phyloP scores from a whole-genome alignment of 2,888 invertebrate species.

The Pyrocoelia pectoralis region DNA sequence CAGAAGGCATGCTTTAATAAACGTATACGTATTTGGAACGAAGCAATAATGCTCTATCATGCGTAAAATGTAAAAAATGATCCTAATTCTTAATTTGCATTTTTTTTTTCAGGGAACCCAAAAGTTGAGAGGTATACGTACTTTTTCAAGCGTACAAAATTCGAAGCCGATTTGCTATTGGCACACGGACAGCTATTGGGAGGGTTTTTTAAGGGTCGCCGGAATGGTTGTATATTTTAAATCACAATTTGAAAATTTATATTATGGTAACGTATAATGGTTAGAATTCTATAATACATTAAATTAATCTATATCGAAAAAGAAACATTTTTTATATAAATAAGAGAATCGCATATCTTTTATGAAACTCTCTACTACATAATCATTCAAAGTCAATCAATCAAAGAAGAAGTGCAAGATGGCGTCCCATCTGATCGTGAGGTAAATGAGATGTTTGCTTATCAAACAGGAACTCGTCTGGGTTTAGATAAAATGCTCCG shows the following conservation, averaged over 20 bases:
- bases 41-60: constrained; percentile 35
- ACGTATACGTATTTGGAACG: constrained; percentile 10
- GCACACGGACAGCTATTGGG: constrained; percentile 39
- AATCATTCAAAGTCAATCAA: constrained; percentile 52
- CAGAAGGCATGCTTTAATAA: constrained; percentile 2
- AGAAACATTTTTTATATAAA: constrained; percentile 7
- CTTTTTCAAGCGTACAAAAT: constrained; percentile 45
- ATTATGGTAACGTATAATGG: background rate
- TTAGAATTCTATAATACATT: no score
- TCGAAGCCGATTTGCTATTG: constrained; percentile 44
- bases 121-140: constrained; percentile 39
- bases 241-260: background rate
- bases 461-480: constrained; percentile 56
- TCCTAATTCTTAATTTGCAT: constrained; percentile 43
- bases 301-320: background rate
- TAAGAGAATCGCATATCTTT: constrained; percentile 14
- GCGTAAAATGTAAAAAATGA: constrained; percentile 45
- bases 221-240: constrained; percentile 32
- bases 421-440: constrained; percentile 48
- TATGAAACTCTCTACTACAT: constrained; percentile 25
- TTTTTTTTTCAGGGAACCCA: constrained; percentile 42
- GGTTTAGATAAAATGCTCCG: constrained; percentile 57
- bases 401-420: constrained; percentile 48
- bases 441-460: constrained; percentile 58
- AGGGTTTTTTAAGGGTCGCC: constrained; percentile 42